Evolutionary conservation across 2,797 vertebrate genomes (phyloP).

Genomic region (Malurus splendens): DNA sequence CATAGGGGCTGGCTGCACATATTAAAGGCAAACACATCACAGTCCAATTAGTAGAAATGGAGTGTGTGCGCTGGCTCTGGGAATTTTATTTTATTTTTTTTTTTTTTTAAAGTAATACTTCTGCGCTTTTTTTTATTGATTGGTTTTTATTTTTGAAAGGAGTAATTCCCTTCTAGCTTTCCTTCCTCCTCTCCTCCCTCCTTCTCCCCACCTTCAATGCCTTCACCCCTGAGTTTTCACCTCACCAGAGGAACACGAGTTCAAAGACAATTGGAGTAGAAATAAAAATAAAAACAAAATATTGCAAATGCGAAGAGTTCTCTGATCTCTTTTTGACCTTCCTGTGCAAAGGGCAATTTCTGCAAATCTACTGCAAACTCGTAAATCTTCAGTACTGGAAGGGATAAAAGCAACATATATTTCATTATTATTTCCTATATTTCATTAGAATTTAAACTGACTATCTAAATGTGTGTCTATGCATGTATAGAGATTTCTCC

Average conservation of each 20-base stretch:
- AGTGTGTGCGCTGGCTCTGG: constrained; percentile 24
- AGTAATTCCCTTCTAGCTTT: constrained; percentile 21
- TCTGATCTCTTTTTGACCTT: constrained; percentile 29
- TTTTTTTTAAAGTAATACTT: constrained; percentile 31
- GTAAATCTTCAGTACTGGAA: background rate
- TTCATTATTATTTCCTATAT: background rate
- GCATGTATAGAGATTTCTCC: background rate
- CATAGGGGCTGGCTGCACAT: constrained; percentile 86
- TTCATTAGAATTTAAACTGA: constrained; percentile 13
- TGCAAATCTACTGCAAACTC: background rate
- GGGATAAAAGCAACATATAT: background rate
- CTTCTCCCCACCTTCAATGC: background rate
- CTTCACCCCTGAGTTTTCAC: background rate
- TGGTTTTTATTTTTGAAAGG: constrained; percentile 56
- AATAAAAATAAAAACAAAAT: background rate
- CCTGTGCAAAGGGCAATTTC: background rate
- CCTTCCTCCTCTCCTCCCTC: background rate
- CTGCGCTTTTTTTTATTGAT: constrained; percentile 56
- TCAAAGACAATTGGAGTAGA: constrained; percentile 20
- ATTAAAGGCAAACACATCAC: constrained; percentile 83
- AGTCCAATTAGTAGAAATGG: constrained; percentile 61
- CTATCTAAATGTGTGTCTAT: background rate
- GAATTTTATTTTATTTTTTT: background rate
- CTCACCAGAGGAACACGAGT: background rate
- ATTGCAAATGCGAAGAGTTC: background rate